Conservation (phyloP, 2,113 vertebrate genomes). For the Naja naja region DNA sequence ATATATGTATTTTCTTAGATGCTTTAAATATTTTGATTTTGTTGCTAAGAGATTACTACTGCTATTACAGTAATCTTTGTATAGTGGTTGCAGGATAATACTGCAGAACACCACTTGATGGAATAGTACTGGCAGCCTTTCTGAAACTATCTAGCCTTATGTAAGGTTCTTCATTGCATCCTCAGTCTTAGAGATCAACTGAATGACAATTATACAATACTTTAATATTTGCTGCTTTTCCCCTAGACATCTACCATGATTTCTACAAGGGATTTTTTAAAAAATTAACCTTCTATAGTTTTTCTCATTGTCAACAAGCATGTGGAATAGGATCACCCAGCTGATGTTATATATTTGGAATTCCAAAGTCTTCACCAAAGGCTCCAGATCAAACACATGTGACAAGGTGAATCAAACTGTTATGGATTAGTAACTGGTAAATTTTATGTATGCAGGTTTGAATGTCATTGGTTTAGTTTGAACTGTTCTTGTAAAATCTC, state of each 20-base stretch:
- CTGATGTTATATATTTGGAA: background rate
- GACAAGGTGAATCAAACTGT: background rate
- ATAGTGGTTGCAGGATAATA: background rate
- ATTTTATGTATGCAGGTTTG: no score
- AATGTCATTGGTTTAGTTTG: no score
- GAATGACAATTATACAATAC: background rate
- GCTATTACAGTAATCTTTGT: background rate
- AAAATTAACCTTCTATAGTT: background rate
- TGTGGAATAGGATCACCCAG: background rate
- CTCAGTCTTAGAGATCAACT: background rate
- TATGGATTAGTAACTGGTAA: background rate
- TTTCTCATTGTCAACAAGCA: background rate
- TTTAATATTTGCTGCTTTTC: background rate
- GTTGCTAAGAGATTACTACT: background rate
- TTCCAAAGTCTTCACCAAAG: background rate
- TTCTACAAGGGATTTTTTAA: background rate
- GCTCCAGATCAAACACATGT: background rate
- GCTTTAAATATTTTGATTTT: background rate
- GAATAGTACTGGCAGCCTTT: background rate
- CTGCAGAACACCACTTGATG: background rate
- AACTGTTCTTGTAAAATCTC: no score
- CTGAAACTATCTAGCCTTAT: background rate
- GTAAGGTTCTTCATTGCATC: background rate
- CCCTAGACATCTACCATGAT: background rate
- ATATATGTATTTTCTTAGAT: background rate